Evolutionary conservation across 1,140 invertebrate species (phyloP).

Genomic region (Laodelphax striatellus): DNA sequence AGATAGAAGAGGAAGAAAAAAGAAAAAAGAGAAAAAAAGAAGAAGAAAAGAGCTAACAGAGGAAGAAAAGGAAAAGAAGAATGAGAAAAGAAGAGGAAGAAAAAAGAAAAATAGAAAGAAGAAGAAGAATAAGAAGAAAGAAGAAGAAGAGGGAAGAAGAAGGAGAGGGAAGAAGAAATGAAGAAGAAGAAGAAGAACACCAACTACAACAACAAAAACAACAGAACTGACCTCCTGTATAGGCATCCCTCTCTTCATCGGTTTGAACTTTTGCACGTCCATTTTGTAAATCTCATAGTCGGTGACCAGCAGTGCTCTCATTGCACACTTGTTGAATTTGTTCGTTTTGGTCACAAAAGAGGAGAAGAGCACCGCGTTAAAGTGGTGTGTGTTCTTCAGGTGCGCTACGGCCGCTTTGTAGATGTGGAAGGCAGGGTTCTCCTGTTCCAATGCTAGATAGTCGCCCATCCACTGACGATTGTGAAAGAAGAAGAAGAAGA

Average conservation of each 20-base stretch:
- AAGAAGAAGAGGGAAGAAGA: no score
- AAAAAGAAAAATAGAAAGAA: no score
- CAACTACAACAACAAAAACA: no score
- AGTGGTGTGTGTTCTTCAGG: constrained; percentile 57
- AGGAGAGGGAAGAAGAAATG: no score
- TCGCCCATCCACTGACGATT: constrained; percentile 82
- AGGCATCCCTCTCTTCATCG: constrained; percentile 69
- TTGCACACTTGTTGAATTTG: constrained; percentile 76
- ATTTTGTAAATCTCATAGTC: constrained; percentile 83
- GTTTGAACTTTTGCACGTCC: constrained; percentile 75
- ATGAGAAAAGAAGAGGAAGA: no score
- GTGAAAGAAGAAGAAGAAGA: no score
- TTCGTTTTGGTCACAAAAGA: constrained; percentile 46
- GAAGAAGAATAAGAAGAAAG: no score
- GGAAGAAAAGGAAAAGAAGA: no score
- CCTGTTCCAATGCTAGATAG: constrained; percentile 63
- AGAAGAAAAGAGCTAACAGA: no score
- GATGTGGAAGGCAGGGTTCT: constrained; percentile 61
- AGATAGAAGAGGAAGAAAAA: no score
- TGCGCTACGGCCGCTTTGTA: constrained; percentile 58
- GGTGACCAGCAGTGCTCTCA: constrained; percentile 79
- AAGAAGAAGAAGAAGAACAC: no score
- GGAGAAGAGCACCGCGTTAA: constrained; percentile 49
- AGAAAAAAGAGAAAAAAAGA: no score
- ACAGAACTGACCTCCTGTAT: constrained; percentile 55